A percentile compares a stretch with the other conserved stretches of the same genome.
These are phyloP conservation scores for Bombus superbus DNA, from an alignment of 1,140 invertebrate species.

Conservation along the genomic window DNA sequence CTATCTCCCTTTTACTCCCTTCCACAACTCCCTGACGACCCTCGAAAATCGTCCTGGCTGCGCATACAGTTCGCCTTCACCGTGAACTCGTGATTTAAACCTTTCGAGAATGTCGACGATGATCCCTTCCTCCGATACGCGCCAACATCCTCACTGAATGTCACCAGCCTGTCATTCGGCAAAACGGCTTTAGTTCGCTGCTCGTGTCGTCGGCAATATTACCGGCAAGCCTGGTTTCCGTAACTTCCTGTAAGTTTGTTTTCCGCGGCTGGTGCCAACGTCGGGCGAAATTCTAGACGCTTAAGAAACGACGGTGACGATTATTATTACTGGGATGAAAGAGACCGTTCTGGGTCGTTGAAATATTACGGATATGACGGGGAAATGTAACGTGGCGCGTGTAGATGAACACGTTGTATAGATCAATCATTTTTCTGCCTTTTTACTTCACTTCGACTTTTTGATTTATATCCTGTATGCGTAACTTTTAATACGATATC, in stretches of 20 bases:
- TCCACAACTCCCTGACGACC: conserved; percentile 49
- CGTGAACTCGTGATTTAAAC: conserved; percentile 62
- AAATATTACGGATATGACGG: conserved; percentile 5
- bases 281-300: conserved; percentile 9
- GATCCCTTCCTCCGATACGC: conserved; percentile 20
- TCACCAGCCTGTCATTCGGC: conserved; percentile 54
- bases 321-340: conserved; percentile 5
- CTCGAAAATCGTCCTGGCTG: conserved; percentile 44
- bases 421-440: no score
- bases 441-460: no score
- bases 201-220: conserved; percentile 40
- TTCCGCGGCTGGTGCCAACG: conserved; percentile 26
- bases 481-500: no score
- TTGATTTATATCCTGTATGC: no score
- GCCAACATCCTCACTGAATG: background rate
- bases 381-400: no score
- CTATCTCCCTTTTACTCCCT: background rate
- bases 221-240: background rate
- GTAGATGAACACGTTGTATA: no score
- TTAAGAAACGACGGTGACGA: conserved; percentile 36
- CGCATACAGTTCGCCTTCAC: conserved; percentile 22
- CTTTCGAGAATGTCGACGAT: conserved; percentile 49
- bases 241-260: conserved; percentile 51
- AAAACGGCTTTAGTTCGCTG: conserved; percentile 51
- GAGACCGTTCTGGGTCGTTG: background rate